A percentile compares a stretch with the other conserved stretches of the same genome.
Conservation (phyloP, 2,888 invertebrate species). For the Octonoba sinensis region DNA sequence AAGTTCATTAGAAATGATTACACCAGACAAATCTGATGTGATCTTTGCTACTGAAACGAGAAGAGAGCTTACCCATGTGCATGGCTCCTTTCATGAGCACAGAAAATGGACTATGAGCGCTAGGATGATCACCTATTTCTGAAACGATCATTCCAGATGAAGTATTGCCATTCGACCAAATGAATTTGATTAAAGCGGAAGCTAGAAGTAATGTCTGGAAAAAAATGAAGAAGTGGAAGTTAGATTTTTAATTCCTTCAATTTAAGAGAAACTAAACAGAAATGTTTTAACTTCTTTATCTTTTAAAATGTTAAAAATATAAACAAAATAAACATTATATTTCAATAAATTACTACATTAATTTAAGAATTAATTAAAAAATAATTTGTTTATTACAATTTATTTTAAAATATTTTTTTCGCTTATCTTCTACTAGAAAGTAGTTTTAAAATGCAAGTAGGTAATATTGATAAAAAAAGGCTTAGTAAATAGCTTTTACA, state of each 20-base stretch:
- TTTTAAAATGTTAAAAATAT: background rate
- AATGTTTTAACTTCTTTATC: too few species aligned
- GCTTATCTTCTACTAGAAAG: too few species aligned
- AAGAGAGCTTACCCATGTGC: constrained; percentile 67
- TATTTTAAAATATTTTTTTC: too few species aligned
- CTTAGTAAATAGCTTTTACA: too few species aligned
- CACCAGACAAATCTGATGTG: too few species aligned
- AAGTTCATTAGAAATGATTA: too few species aligned
- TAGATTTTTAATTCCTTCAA: too few species aligned
- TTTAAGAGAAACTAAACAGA: too few species aligned
- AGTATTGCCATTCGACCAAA: constrained; percentile 82
- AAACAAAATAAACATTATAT: background rate
- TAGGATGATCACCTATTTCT: constrained; percentile 61
- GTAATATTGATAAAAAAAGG: too few species aligned
- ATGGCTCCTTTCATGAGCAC: constrained; percentile 67
- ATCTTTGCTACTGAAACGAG: too few species aligned
- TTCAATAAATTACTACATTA: background rate
- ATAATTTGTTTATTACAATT: too few species aligned
- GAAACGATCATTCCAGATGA: constrained; percentile 62
- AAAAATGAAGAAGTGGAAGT: constrained; percentile 18
- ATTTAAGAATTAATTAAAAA: background rate
- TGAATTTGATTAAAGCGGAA: constrained; percentile 88
- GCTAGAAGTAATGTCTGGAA: constrained; percentile 87
- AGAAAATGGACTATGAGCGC: constrained; percentile 67
- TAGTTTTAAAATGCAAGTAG: too few species aligned